Base-by-base conservation (phyloP, 2,888 invertebrate species). In the Criorhina ranunculi region DNA sequence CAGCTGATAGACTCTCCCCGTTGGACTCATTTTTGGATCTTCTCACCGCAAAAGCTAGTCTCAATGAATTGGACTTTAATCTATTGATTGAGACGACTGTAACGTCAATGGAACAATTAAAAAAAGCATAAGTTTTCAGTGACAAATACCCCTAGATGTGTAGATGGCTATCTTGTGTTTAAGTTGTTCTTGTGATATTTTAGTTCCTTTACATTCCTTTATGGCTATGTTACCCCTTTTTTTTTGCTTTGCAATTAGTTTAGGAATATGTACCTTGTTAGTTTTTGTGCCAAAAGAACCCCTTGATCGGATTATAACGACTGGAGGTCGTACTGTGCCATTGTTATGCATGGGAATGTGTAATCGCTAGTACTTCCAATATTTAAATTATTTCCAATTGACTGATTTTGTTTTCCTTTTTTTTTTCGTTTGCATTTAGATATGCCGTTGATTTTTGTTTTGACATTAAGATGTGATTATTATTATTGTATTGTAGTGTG, bases 11-110 rank as follows among this genome's bases (percentile, higher is more conserved):
- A 94, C 70, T 93, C 94, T 96, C 96, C 5, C 96, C 97, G 0
- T 92, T 97, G 86, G 96, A 97, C 90, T 96, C 96, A 5, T 97
- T 97, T 90, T 92, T 97, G 78, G 96, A 97, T 91, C 93, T 97
- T 76, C 93, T 97, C 46, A 97, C 97, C 0, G 97, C 97, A 6
- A 97, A 97, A 92, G 97, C 97, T 11, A 97, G 95, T 90, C 93
- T 97, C 81, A 95, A 96, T 83, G 97, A 97, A 89, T 92, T 97
- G 88, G 97, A 97, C 91, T 96, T 97, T 91, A 96, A 96, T 88
- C 93, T 97, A 81, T 93, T 97, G 53, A 96, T 97, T 87, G 97
- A 97, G 91, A 96, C 97, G 11, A 97, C 97, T 24, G 88, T 91
- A 17, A 89, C 90, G 40, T 92, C 92, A 31, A 89, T 92, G 88